Evolutionary conservation across 92 coral and sea anemone species (phyloP), one percentile per base, ranked within the genome.

Genomic region (Chrysogorgia sp.): DNA sequence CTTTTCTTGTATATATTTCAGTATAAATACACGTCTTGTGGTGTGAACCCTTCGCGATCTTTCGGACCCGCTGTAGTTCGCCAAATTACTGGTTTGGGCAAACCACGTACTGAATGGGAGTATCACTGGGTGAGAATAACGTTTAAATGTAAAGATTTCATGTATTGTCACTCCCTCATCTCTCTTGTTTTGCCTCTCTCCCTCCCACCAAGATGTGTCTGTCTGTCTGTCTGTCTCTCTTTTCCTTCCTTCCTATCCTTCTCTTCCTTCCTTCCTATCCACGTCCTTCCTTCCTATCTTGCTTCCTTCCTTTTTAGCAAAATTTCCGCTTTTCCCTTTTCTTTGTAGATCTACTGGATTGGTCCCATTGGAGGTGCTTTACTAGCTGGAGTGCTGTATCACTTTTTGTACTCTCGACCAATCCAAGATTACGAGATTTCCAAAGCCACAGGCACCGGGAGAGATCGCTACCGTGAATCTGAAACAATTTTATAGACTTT

Each of bases 31-130:
- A 94, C 98, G 10, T 92, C 89, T 1, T 89, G 94, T 70, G 84
- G 98, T 57, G 83, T 94, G 74, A 94, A 94, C 70, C 98, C 98
- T n/a, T 92, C 98, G 20, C 89, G 98, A 21, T 94, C 98, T 34
- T 79, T 94, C 52, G 98, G 97, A 23, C 97, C 98, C 65, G 98
- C 98, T 37, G 85, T 92, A 26, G 56, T 92, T 40, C 86, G 71
- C 67, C 83, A 89, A 71, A 28, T 71, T 9, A 26, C 43, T 53
- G 78, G 63, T 21, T 3, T 71, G 7, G 78, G 63, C 9, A 71
- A 71, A 71, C 63, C 78, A 6, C 30, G 40, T 21, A 13, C 63
- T 65, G 69, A 71, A 26, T 91, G 92, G 92, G 80, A 66, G 34
- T 64, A 64, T 31, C 98, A 93, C 57, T 93, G 98, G 98, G 98